phyloP scores from a whole-genome alignment of 2,113 vertebrate genomes.

The Dendrocopos noguchii region DNA sequence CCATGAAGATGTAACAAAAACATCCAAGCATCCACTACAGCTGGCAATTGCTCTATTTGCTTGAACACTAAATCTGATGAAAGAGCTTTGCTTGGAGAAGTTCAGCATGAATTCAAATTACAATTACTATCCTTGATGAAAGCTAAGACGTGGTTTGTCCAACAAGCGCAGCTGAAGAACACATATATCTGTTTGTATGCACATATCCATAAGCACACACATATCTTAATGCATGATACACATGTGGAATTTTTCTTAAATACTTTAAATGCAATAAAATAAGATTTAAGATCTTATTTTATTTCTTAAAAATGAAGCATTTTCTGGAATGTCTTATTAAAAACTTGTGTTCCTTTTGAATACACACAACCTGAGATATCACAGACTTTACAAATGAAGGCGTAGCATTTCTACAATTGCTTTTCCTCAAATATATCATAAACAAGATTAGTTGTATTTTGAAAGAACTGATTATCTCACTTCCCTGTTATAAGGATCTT shows the following conservation, averaged over 20 bases:
- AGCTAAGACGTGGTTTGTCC: background rate
- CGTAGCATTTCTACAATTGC: background rate
- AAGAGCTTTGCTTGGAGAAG: background rate
- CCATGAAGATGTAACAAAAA: background rate
- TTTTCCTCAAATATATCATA: background rate
- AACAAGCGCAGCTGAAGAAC: background rate
- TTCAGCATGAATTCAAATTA: background rate
- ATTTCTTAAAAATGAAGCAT: background rate
- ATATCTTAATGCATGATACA: background rate
- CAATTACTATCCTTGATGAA: background rate
- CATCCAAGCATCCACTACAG: background rate
- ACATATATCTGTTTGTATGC: background rate
- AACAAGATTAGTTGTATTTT: background rate
- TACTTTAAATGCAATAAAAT: background rate
- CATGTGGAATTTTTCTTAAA: background rate
- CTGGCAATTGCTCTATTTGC: background rate
- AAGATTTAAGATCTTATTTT: too few species aligned
- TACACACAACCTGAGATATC: background rate
- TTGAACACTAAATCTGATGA: background rate
- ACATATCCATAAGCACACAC: fast-evolving
- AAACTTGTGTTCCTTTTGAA: background rate
- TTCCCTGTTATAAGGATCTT: background rate
- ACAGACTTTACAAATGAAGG: background rate
- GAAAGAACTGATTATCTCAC: background rate
- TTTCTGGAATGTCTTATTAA: background rate